Evolutionary conservation across 2,113 vertebrate species (phyloP).

Genomic region (Cyanistes caeruleus): DNA sequence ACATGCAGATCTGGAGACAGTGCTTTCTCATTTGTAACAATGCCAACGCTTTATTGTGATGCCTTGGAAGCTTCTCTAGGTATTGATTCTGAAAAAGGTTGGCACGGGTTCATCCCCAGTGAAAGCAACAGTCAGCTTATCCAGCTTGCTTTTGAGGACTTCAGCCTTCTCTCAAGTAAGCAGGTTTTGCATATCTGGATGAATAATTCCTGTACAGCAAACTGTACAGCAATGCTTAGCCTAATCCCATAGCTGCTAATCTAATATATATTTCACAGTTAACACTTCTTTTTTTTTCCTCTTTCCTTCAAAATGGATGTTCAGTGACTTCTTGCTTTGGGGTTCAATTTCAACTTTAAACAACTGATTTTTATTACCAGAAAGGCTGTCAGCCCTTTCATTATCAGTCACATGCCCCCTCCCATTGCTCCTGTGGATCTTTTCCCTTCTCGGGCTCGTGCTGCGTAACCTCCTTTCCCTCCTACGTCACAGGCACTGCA

Average conservation of each 20-base stretch:
- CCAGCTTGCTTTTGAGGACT: constrained; percentile 30
- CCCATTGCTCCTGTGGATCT: neutral
- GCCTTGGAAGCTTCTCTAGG: constrained; percentile 36
- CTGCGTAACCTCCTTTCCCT: constrained; percentile 53
- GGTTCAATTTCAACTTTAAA: neutral
- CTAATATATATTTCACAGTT: neutral
- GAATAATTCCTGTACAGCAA: neutral
- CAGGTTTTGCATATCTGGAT: neutral
- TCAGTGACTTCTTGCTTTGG: neutral
- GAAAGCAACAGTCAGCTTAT: constrained; percentile 19
- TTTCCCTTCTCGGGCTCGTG: neutral
- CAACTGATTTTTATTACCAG: neutral
- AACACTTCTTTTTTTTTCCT: neutral
- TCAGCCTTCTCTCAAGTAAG: neutral
- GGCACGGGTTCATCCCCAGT: neutral
- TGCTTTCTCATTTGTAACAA: constrained; percentile 43
- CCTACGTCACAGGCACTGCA: neutral
- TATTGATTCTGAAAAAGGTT: constrained; percentile 32
- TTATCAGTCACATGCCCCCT: neutral
- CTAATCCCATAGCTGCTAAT: neutral
- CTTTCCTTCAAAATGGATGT: neutral
- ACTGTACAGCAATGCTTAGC: neutral
- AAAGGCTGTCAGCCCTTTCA: neutral
- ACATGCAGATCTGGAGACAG: neutral
- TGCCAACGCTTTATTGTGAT: constrained; percentile 45